Percentiles rank a stretch among this genome's conserved stretches.
These are phyloP conservation scores for Ptyas mucosa DNA, from an alignment of 2,113 vertebrate species.

Conservation along the genomic window DNA sequence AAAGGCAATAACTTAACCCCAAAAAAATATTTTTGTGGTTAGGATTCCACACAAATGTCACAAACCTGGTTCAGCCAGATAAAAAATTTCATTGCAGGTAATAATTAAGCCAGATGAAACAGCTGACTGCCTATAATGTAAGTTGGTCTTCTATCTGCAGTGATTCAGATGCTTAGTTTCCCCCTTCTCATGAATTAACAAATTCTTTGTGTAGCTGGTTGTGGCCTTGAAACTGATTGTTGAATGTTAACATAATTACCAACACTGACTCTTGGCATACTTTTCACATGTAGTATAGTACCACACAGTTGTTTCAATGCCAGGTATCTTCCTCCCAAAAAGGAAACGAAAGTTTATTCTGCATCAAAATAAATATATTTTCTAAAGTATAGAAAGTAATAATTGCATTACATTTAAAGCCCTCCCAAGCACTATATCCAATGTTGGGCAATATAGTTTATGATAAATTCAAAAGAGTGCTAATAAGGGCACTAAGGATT, in stretches of 20 bases:
- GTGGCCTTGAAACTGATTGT: no score
- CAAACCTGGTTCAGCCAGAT: background rate
- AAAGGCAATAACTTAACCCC: background rate
- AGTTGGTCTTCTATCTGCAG: background rate
- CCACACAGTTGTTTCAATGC: background rate
- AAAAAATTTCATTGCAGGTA: background rate
- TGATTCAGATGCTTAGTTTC: background rate
- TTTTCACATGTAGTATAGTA: background rate
- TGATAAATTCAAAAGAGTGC: background rate
- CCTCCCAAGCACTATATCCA: background rate
- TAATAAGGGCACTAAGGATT: background rate
- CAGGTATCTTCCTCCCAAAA: background rate
- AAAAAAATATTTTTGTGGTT: background rate
- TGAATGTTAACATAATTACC: no score
- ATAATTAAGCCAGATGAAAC: background rate
- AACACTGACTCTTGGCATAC: background rate
- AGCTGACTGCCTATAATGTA: background rate
- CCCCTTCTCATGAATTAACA: background rate
- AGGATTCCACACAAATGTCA: background rate
- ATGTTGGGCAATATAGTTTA: background rate
- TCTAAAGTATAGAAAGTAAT: background rate
- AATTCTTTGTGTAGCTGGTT: no score
- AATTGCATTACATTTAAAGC: background rate
- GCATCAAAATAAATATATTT: background rate
- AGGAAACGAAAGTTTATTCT: background rate